Base-by-base conservation (phyloP, 2,888 invertebrate species). In the Noctua janthina region DNA sequence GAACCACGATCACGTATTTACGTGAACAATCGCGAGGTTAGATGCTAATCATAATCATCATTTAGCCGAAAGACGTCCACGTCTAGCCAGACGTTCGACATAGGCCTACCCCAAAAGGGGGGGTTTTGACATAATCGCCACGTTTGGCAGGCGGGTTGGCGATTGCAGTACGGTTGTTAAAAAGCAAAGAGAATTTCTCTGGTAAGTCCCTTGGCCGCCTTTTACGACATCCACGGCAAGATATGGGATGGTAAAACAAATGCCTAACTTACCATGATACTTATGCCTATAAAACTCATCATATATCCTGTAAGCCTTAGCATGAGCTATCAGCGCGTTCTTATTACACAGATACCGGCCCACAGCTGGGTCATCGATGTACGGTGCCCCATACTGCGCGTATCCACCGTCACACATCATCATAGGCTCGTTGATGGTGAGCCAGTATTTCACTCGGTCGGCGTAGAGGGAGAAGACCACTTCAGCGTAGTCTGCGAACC, bases 361-460 rank as follows among this genome's bases (percentile, higher is more conserved):
- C 0, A 89, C n/a, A 11, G 51, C 35, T 0, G 46, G 20, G 8
- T 87, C 86, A 10, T 82, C 43, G 0, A 88, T 5, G 8, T 84
- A 87, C 0, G 91, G 91, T 3, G 90, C 89, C 1, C 70, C 0
- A 0, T 6, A 35, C 0, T 68, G 77, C 0, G 1, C 59, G 66
- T 85, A 91, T 0, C 74, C 76, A 0, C 68, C 35, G 7, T 91
- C 91, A 56, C 92, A 92, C 2, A 90, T 11, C 0, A 59, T 35
- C 0, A 93, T 90, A 0, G 98, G 98, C 89, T 98, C 98, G 91
- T 98, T 98, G 66, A 98, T 95, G 0, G 98, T 98, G 0, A 98
- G 97, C 98, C 98, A 98, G 69, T 96, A 93, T 91, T 96, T 97
- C 3, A 98, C 97, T 64, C 97, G 96, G 85, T 97, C 97, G 0